Base-by-base conservation (phyloP, 2,113 vertebrate genomes). In the Edolisoma coerulescens region DNA sequence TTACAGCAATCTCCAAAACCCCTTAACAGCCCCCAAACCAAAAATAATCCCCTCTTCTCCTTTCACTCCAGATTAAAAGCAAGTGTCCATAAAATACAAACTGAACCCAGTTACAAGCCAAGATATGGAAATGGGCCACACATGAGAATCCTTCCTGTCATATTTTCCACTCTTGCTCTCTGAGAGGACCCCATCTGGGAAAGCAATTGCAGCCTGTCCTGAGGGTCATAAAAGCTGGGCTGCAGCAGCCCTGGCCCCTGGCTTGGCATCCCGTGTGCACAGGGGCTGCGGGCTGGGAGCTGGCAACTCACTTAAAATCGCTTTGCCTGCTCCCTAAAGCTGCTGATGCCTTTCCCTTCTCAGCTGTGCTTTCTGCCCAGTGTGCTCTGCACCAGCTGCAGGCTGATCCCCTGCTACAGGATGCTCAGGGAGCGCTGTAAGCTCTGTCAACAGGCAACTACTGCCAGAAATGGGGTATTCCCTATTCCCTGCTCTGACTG, bases 81-180 rank as follows among this genome's bases (percentile, higher is more conserved):
- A 94, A 96, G 93, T 68, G 79, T 90, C 64, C 79, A 76, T 93
- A 92, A 96, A 96, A 92, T 52, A 64, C 14, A 52, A 84, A 88
- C 67, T 78, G 85, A 94, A 45, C 9, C 7, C 70, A 65, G 88
- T 75, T 78, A 84, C 52, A 68, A 94, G 96, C 90, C 90, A 96
- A 94, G 95, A 86, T 88, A 95, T 88, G 93, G 90, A 97, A 94
- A 95, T 70, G 85, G 94, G 92, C 95, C 95, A 96, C 95, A 97
- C 95, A 84, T 94, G 92, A 96, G 92, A 96, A 96, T 96, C 92
- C 90, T 93, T 95, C 83, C 88, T 93, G 93, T 95, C 92, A 95
- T 81, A 96, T 95, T 97, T 97, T 97, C 96, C 96, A 68, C 85
- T 89, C 92, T 27, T 10, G 23, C 85, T 91, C 87, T 77, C 68